Conservation (phyloP, 2,888 invertebrate genomes). For the Dicyrtomina minuta region DNA sequence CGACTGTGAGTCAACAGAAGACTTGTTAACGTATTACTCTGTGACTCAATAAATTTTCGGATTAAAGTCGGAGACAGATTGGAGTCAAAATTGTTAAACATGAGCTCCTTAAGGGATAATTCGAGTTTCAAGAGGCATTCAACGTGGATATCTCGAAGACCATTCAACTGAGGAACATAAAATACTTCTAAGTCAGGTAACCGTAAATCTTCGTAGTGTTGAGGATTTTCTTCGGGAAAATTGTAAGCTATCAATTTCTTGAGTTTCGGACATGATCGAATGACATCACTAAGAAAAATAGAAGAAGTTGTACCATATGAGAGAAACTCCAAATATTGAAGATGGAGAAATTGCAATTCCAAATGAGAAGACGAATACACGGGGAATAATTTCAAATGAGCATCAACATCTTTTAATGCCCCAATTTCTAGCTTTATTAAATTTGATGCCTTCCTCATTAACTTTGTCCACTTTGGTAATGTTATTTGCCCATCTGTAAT, state of each 20-base stretch:
- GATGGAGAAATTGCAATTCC: not conserved
- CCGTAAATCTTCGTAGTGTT: not conserved
- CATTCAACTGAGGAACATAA: constrained; percentile 7
- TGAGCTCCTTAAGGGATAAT: not conserved
- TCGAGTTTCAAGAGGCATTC: not conserved
- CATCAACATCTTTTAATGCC: constrained; percentile 2
- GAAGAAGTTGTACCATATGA: constrained; percentile 3
- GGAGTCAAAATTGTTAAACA: constrained; percentile 11
- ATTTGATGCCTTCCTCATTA: not conserved
- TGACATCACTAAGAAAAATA: constrained; percentile 10
- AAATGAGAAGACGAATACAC: not conserved
- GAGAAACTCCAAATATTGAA: constrained; percentile 3
- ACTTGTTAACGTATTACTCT: constrained; percentile 4
- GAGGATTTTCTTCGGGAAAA: constrained; percentile 12
- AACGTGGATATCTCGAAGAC: constrained; percentile 8
- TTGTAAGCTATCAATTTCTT: constrained; percentile 16
- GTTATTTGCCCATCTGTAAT: constrained; percentile 9
- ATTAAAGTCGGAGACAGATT: constrained; percentile 13
- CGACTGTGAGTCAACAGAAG: constrained; percentile 2
- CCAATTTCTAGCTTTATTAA: constrained; percentile 10
- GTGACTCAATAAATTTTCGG: constrained; percentile 13
- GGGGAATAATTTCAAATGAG: constrained; percentile 15
- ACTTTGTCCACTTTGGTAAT: not conserved
- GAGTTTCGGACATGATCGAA: constrained; percentile 8
- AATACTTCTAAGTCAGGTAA: constrained; percentile 11